Conservation (phyloP, 2,888 invertebrate genomes). For the Sepiola atlantica region DNA sequence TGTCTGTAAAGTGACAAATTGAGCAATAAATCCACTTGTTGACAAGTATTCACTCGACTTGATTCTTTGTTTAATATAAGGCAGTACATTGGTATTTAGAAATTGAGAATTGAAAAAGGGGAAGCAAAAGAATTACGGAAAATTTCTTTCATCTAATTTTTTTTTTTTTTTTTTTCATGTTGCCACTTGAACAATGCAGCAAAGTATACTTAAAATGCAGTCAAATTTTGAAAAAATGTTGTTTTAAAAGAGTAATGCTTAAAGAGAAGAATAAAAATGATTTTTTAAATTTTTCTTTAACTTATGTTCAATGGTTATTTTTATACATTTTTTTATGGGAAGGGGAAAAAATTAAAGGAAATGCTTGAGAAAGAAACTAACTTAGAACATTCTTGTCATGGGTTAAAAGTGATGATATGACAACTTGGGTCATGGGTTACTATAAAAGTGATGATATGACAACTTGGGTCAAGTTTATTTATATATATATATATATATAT, state of each 20-base stretch:
- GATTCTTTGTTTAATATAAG: not conserved
- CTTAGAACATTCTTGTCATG: not conserved
- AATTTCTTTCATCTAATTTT: not conserved
- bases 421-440: not conserved
- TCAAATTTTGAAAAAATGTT: not conserved
- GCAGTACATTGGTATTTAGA: constrained; percentile 18
- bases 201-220: not conserved
- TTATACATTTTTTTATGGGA: not conserved
- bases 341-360: not conserved
- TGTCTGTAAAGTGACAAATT: constrained; percentile 17
- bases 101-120: not conserved
- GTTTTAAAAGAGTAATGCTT: not conserved
- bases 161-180: not conserved
- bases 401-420: not conserved
- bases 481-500: no score
- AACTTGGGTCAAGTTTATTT: not conserved
- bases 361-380: not conserved
- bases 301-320: not conserved
- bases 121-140: not conserved
- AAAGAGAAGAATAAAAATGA: not conserved
- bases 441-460: not conserved
- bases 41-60: not conserved
- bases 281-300: not conserved
- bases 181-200: not conserved
- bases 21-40: not conserved